A percentile compares a stretch with the other conserved stretches of the same genome.
phyloP scores from a whole-genome alignment of 2,888 invertebrate species.

The Ectemnius continuus region DNA sequence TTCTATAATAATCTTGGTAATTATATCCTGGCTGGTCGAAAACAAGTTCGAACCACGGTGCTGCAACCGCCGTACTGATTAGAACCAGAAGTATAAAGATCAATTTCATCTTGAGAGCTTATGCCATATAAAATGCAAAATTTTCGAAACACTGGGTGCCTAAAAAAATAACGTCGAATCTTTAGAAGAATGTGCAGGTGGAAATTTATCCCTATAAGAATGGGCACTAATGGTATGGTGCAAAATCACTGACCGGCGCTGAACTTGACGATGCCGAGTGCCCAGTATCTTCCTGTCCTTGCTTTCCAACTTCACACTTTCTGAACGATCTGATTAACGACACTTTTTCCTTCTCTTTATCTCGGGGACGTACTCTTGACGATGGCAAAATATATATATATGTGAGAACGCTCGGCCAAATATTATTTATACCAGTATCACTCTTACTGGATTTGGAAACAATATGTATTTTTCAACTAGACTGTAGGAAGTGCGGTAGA shows the following conservation, averaged over 20 bases:
- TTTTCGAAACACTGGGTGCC: neutral
- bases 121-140: neutral
- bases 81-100: conserved; percentile 61
- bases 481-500: conserved; percentile 40
- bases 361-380: neutral
- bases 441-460: neutral
- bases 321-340: conserved; percentile 51
- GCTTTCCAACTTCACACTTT: conserved; percentile 67
- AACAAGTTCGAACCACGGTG: conserved; percentile 68
- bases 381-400: neutral
- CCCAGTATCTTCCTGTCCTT: conserved; percentile 29
- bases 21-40: conserved; percentile 52
- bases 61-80: conserved; percentile 56
- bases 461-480: conserved; percentile 8
- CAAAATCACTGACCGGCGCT: conserved; percentile 1
- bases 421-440: neutral
- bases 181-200: neutral
- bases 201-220: neutral
- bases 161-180: conserved; percentile 1
- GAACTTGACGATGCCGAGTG: conserved; percentile 20
- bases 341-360: conserved; percentile 17
- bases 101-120: conserved; percentile 55
- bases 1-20: conserved; percentile 37
- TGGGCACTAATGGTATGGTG: neutral
- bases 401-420: neutral